Conservation (phyloP, 2,888 invertebrate species). For the Acrobasis repandana region DNA sequence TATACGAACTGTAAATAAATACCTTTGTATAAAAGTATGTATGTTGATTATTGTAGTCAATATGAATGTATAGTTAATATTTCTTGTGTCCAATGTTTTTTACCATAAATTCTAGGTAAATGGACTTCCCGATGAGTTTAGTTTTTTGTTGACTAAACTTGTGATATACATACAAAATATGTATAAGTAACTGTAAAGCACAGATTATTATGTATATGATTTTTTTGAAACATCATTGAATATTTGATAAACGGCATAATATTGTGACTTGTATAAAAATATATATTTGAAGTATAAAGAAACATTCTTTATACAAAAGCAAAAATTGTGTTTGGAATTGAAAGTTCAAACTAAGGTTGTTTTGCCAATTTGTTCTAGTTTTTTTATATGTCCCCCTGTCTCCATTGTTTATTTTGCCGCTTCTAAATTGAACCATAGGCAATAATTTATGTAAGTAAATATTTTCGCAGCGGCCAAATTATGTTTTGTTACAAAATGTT, state of each 20-base stretch:
- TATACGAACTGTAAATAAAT: conserved; percentile 20
- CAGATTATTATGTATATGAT: background rate
- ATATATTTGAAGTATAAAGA: background rate
- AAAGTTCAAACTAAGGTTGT: background rate
- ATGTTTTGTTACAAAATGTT: too few species aligned
- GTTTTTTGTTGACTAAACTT: conserved; percentile 10
- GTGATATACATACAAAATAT: conserved; percentile 5
- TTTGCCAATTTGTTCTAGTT: background rate
- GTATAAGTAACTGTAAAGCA: conserved; percentile 1
- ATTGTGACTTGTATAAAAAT: background rate
- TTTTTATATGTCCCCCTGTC: too few species aligned
- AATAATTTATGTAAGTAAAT: too few species aligned
- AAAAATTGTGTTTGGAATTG: background rate
- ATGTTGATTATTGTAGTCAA: conserved; percentile 17
- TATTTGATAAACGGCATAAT: background rate
- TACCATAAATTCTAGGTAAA: background rate
- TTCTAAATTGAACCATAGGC: too few species aligned
- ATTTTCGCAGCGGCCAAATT: too few species aligned
- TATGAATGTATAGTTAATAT: conserved; percentile 15
- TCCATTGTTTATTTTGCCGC: too few species aligned
- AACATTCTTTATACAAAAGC: background rate
- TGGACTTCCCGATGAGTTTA: background rate
- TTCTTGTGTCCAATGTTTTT: conserved; percentile 5
- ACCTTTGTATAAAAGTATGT: conserved; percentile 20
- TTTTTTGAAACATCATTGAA: background rate